Base-by-base conservation (phyloP, 2,888 invertebrate species). In the Cactoblastis cactorum region DNA sequence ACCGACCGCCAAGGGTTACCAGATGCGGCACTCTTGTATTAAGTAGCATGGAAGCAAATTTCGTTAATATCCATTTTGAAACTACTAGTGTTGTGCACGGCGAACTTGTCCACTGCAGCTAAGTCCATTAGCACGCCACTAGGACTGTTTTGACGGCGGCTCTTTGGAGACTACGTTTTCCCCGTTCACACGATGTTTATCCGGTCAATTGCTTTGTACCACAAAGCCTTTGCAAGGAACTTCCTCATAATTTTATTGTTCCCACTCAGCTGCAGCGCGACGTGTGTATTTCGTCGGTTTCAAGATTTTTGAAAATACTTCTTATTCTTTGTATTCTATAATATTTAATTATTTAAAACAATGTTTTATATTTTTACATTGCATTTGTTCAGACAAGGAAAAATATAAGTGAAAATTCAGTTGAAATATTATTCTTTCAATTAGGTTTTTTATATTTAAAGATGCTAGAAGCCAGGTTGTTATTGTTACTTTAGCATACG, bases 41-140 rank as follows among this genome's bases (percentile, higher is more conserved):
- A 37, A 37, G 12, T 49, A 18, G 33, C 19, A 49, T 34, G 12
- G 34, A 45, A 48, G 49, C 15, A 52, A 53, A 58, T 55, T 55
- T 49, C 49, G 51, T 51, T 51, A 55, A 51, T 54, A 53, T 51
- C 52, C 52, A 54, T 55, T 55, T 50, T 48, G 53, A 55, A 55
- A 58, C 54, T n/a, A n/a, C n/a, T 56, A 51, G 55, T 58, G 53
- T 56, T 53, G 48, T 51, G 49, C 46, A 32, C 47, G 32, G 18
- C 69, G 68, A 69, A 75, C 73, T 81, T 71, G 77, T 76, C 68
- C 68, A 69, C 69, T 62, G 66, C 63, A 69, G 68, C 63, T 79
- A 80, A 83, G 74, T 82, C 72, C 72, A 83, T 84, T 85, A 84
- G 62, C 67, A 59, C 69, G 68, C 69, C 69, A 69, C 43, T 43